These are phyloP conservation scores for Asarcornis scutulata DNA, from an alignment of 2,113 vertebrate genomes.

Conservation along the genomic window DNA sequence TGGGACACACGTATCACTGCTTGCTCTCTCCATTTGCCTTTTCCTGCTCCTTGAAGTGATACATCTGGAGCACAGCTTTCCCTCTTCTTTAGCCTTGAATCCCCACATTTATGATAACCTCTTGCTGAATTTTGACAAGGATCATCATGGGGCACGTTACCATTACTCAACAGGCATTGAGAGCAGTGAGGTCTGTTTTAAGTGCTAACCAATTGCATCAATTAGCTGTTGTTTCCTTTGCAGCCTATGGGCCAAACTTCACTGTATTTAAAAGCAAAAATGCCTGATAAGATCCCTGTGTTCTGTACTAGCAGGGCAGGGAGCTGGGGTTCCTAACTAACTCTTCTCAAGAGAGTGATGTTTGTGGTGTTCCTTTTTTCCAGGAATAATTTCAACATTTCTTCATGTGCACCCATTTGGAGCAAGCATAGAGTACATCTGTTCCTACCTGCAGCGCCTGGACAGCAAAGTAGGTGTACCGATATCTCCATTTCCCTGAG, in stretches of 20 bases:
- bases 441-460: slow-evolving; percentile 94
- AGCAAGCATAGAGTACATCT: slow-evolving; percentile 97
- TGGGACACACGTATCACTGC: not conserved
- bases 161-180: too few species aligned
- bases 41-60: not conserved
- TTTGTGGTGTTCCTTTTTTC: slow-evolving; percentile 20
- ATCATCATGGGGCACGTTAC: not conserved
- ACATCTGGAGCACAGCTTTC: not conserved
- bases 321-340: not conserved
- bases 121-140: not conserved
- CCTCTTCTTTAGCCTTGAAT: not conserved
- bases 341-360: not conserved
- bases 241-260: not conserved
- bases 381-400: slow-evolving; percentile 95
- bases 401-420: slow-evolving; percentile 95
- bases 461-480: slow-evolving; percentile 89
- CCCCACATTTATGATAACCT: not conserved
- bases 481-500: fast-evolving
- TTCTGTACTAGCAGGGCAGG: not conserved
- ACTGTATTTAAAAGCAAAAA: not conserved
- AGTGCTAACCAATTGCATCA: not conserved
- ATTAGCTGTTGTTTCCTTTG: not conserved
- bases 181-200: not conserved
- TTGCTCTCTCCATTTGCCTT: not conserved
- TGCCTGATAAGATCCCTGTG: fast-evolving